Conservation (phyloP, 2,113 vertebrate species). For the Odontophorus gujanensis region DNA sequence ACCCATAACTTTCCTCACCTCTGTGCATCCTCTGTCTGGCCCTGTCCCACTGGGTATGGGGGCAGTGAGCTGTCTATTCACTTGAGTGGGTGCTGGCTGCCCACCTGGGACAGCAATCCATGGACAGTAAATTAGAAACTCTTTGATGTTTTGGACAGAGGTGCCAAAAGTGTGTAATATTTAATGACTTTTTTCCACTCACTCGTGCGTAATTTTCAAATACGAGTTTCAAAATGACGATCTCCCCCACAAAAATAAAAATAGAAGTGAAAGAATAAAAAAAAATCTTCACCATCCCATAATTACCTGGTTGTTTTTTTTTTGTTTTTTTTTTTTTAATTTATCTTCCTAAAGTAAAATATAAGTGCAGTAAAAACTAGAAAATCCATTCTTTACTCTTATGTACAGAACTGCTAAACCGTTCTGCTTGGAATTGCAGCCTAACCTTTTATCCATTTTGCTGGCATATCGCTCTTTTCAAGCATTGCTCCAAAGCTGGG, state of each 20-base stretch:
- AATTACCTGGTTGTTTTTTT: not conserved
- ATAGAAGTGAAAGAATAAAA: not conserved
- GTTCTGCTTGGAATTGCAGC: not conserved
- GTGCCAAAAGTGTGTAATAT: rapidly evolving
- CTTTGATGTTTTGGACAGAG: not conserved
- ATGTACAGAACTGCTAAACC: not conserved
- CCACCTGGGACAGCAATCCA: not conserved
- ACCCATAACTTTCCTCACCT: not conserved
- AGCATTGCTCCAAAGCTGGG: not conserved
- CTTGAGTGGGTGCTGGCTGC: not conserved
- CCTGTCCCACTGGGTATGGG: rapidly evolving
- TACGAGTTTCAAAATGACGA: not conserved
- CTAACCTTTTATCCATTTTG: not conserved
- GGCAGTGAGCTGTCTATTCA: rapidly evolving
- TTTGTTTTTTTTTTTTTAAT: not conserved
- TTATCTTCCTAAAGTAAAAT: not conserved
- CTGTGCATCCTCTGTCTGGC: not conserved
- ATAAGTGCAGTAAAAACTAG: not conserved
- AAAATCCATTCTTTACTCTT: not conserved
- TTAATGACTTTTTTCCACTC: not conserved
- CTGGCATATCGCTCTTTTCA: not conserved
- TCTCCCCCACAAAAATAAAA: not conserved
- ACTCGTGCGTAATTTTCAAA: not conserved
- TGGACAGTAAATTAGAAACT: not conserved
- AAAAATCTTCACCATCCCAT: not conserved